A percentile compares a stretch with the other conserved stretches of the same genome.
Evolutionary conservation across 2,797 vertebrate species (phyloP).

Genomic region (Psittacula echo): DNA sequence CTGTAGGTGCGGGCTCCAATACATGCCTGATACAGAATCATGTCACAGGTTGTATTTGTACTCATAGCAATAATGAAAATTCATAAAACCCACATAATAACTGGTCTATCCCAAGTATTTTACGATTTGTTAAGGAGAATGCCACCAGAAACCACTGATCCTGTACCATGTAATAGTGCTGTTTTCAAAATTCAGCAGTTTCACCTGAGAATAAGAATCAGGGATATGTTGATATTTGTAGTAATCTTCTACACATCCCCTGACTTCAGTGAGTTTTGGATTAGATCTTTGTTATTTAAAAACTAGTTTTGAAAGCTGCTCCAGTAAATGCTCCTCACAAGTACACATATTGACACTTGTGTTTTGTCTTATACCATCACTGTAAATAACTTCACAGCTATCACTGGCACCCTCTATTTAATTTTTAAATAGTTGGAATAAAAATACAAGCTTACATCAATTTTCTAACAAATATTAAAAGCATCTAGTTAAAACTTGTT

Average conservation of each 20-base stretch:
- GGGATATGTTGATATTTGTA: neutral
- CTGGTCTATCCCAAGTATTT: neutral
- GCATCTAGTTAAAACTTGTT: constrained; percentile 16
- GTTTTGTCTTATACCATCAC: neutral
- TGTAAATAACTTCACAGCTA: neutral
- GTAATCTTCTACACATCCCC: neutral
- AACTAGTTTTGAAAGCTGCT: neutral
- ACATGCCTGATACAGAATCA: neutral
- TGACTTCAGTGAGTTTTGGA: neutral
- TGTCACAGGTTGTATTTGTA: neutral
- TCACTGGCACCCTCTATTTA: neutral
- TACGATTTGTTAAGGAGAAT: neutral
- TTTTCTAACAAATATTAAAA: constrained; percentile 5
- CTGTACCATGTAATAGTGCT: neutral
- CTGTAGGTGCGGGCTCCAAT: neutral
- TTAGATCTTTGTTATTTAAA: neutral
- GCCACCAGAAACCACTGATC: neutral
- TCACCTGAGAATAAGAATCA: neutral
- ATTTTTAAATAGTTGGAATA: neutral
- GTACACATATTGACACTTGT: neutral
- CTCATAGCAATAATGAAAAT: neutral
- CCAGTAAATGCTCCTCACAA: neutral
- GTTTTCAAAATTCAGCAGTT: neutral
- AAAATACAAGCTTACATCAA: neutral
- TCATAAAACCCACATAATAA: neutral